Base-by-base conservation (phyloP, 2,113 vertebrate species). In the Cyprinus carpio region DNA sequence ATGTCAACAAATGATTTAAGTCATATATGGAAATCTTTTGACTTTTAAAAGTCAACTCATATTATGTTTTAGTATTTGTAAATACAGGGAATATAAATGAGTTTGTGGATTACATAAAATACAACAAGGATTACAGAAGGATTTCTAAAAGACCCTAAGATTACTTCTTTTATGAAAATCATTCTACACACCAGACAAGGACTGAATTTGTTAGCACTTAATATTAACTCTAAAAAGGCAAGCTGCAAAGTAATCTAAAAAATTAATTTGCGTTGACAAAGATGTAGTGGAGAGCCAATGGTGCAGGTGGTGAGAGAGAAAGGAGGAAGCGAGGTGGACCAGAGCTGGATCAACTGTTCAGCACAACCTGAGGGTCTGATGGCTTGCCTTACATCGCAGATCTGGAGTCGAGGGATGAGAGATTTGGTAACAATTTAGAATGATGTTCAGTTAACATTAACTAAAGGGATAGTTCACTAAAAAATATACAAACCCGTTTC, bases 81-180 rank as follows among this genome's bases (percentile, higher is more conserved):
- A n/a, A 40, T 62, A 51, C 12, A 80, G 76, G 31, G 54, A 79
- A 31, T 60, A 60, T 79, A 60, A 80, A 80, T 43, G 56, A 80
- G 56, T 40, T 62, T 80, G 54, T n/a, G 31, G 56, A 62, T 79
- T 62, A 25, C 54, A 79, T 62, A 16, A 62, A 80, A 62, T 40
- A 80, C 34, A 80, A 43, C 77, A 25, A 62, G 34, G 77, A 80
- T 80, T 80, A 62, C 77, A 43, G 34, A 31, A 37, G 54, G 54
- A 80, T 78, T 78, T 29, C 51, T 58, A 23, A 31, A 37, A 60
- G 77, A 80, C 31, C n/a, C 16, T 29, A 37, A 75, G 77, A 79
- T 79, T 79, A 62, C 54, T 80, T 80, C 12, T 80, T 80, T 80
- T 15, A 16, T 40, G 23, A 20, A 62, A 80, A 60, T 25, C 13